Evolutionary conservation across 2,113 vertebrate species (phyloP), one percentile per base, ranked within the genome.

Genomic region (Tetraodon nigroviridis): DNA sequence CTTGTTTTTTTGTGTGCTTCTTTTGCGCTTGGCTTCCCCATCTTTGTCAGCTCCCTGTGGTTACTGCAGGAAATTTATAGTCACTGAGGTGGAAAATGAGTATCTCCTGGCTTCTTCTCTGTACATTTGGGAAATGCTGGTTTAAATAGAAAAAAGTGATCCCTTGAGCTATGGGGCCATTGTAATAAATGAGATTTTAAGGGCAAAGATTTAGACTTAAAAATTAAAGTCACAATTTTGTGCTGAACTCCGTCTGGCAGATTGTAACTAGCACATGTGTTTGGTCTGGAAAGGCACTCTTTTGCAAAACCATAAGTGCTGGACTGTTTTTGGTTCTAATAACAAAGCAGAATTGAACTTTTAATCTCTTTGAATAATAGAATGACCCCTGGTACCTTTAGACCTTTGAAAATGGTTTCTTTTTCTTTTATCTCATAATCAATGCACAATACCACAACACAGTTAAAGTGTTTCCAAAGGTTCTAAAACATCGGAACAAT

Each of bases 341-440:
- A 18, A 48, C 46, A 48, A 48, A 58, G 45, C 57, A 75, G 58
- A 27, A 27, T 27, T 27, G 7, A 27, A 69, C 71, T 70, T 78
- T 76, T 79, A 69, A 73, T 76, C 58, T 55, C 21, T 54, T 46
- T 82, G 59, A 82, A 84, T 80, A 81, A 84, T 74, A 68, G 61
- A 75, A 76, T 1, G 5, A 64, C 51, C 49, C 24, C 55, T 32
- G 54, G 51, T 56, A 49, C 29, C 29, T 19, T 49, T 37, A 0
- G 55, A 11, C 1, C 19, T 51, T 13, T 6, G n/a, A 32, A 46
- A 58, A 72, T 58, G n/a, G 45, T 24, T 41, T 56, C 47, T 63
- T 69, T 59, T 75, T 65, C 56, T 24, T 61, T 70, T 55, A 18
- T 44, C 67, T 71, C 20, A 1, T 51, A n/a, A 29, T 59, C 48